These are phyloP conservation scores for Chironomus riparius DNA, from an alignment of 2,888 invertebrate species.

Conservation along the genomic window DNA sequence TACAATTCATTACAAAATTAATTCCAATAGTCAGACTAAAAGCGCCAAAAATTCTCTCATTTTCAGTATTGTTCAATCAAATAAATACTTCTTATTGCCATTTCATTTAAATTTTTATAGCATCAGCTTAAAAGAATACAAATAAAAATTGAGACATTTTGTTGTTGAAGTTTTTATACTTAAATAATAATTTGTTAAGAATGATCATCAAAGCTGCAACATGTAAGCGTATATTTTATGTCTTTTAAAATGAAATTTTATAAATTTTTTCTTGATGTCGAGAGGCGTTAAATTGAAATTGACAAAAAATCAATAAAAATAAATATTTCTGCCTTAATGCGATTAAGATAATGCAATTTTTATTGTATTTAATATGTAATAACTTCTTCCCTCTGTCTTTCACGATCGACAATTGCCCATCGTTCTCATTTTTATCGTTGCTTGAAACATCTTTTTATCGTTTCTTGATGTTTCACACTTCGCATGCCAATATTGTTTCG, in stretches of 20 bases:
- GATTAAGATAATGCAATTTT: constrained; percentile 16
- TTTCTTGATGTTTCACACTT: not conserved
- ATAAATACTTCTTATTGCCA: not conserved
- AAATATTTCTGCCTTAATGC: not conserved
- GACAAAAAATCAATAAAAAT: not conserved
- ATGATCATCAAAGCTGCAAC: not conserved
- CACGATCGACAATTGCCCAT: not conserved
- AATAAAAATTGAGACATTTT: not conserved
- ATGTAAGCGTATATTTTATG: not conserved
- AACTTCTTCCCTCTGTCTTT: not conserved
- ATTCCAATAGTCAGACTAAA: no score
- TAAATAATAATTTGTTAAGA: not conserved
- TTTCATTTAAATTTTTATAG: not conserved
- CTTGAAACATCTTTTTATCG: not conserved
- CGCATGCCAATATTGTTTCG: not conserved
- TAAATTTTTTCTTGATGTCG: not conserved
- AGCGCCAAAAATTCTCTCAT: no score
- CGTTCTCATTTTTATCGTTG: not conserved
- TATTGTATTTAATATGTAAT: not conserved
- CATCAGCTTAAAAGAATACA: not conserved
- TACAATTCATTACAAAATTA: no score
- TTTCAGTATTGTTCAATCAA: no score
- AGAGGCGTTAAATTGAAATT: constrained; percentile 5
- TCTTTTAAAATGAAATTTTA: not conserved
- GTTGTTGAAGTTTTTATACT: not conserved